These are phyloP conservation scores for Lophura nycthemera DNA, from an alignment of 2,113 vertebrate species.

Conservation along the genomic window DNA sequence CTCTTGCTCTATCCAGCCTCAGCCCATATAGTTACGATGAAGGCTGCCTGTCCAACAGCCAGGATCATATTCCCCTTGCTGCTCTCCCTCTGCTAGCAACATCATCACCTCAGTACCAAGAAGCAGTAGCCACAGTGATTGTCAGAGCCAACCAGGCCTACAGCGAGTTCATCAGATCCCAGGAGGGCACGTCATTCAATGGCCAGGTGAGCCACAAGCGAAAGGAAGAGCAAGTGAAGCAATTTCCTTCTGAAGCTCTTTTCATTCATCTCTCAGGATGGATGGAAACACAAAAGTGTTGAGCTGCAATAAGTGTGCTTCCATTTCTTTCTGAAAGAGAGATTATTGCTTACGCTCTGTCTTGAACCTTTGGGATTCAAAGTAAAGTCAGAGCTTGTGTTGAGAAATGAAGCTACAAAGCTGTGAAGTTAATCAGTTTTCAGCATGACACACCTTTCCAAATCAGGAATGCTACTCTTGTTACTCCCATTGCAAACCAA, in stretches of 20 bases:
- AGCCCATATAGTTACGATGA: conserved; percentile 96
- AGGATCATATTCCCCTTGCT: conserved; percentile 96
- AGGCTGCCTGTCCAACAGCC: conserved; percentile 94
- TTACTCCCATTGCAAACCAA: not conserved
- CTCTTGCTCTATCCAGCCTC: conserved; percentile 79
- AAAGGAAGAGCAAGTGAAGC: not conserved
- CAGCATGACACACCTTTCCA: not conserved
- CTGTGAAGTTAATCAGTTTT: conserved; percentile 23
- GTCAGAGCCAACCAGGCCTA: conserved; percentile 94
- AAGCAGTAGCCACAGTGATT: conserved; percentile 92
- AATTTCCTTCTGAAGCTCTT: conserved; percentile 24
- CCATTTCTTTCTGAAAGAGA: not conserved
- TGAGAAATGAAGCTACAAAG: conserved; percentile 27
- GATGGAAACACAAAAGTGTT: not conserved
- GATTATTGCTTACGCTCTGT: conserved; percentile 14
- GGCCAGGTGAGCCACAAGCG: conserved; percentile 88
- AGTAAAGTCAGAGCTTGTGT: not conserved
- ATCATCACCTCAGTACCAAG: conserved; percentile 95
- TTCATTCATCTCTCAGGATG: conserved; percentile 16
- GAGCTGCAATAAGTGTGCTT: conserved; percentile 17
- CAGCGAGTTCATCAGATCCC: conserved; percentile 90
- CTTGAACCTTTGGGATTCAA: conserved; percentile 32
- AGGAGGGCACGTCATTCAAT: conserved; percentile 87
- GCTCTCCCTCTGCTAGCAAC: conserved; percentile 95
- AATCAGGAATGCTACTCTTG: not conserved